Conservation (phyloP, 2,888 invertebrate genomes). For the Nebria brevicollis region DNA sequence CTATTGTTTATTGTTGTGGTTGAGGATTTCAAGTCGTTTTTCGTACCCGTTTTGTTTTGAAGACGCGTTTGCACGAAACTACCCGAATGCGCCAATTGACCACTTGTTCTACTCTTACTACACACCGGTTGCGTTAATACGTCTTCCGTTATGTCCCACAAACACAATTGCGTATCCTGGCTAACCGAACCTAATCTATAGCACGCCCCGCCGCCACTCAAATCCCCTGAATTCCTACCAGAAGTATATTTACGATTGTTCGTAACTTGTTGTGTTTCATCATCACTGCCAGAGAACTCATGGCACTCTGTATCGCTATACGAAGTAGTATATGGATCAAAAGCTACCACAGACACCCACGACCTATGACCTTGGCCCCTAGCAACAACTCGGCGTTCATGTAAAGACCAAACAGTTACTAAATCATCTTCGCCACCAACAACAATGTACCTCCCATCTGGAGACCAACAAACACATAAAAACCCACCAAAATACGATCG, state of each 20-base stretch:
- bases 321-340: slow-evolving; percentile 86
- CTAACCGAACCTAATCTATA: slow-evolving; percentile 94
- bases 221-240: slow-evolving; percentile 51
- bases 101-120: slow-evolving; percentile 60
- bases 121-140: slow-evolving; percentile 80
- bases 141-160: slow-evolving; percentile 99
- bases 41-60: slow-evolving; percentile 56
- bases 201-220: slow-evolving; percentile 67
- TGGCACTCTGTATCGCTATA: slow-evolving; percentile 71
- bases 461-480: slow-evolving; percentile 97
- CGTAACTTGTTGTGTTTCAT: slow-evolving; percentile 64
- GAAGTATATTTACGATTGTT: slow-evolving; percentile 51
- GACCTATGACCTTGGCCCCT: slow-evolving; percentile 97
- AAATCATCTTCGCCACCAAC: slow-evolving; percentile 99
- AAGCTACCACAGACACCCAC: slow-evolving; percentile 97
- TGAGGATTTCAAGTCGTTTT: slow-evolving; percentile 31
- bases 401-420: slow-evolving; percentile 96
- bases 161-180: slow-evolving; percentile 96
- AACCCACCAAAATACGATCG: slow-evolving; percentile 98
- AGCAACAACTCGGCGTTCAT: slow-evolving; percentile 93
- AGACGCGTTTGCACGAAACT: slow-evolving; percentile 56
- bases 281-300: slow-evolving; percentile 68
- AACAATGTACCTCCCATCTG: slow-evolving; percentile 93
- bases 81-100: slow-evolving; percentile 57
- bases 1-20: slow-evolving; percentile 31